Evolutionary conservation across 2,797 vertebrate genomes (phyloP), one percentile per base, ranked within the genome.

Genomic region (Etheostoma perlongum): DNA sequence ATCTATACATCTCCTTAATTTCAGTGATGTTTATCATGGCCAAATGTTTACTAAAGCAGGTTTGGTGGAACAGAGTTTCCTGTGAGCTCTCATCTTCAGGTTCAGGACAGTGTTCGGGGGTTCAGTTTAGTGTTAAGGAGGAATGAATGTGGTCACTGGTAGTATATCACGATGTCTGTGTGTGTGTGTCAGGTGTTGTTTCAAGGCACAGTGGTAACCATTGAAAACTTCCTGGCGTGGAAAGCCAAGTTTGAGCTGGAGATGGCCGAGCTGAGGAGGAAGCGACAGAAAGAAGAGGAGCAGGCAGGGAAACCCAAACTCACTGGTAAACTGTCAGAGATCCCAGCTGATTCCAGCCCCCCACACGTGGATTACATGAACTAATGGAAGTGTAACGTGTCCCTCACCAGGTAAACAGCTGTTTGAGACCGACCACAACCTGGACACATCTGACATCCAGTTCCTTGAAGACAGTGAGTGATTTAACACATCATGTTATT

Each of bases 391-490:
- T 64, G 27, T 40, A 0, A 48, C 76, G 1, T 64, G 36, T 74
- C 30, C 78, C 52, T 91, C 16, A 83, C 52, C 88, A 99, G 98
- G 98, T 79, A 99, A 99, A 92, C 96, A 99, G 81, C 94, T 99
- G 4, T 99, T 99, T 95, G 98, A 99, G 95, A 97, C 55, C 68
- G 98, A 99, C 94, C 97, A 97, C 92, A 99, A 99, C 90, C 96
- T 99, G 72, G 97, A 99, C 90, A 99, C 97, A 0, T 99, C 98
- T 44, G 98, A 99, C 81, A 99, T 99, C 72, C 97, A 99, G 92
- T 99, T 99, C 91, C 93, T 99, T 63, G 98, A 99, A 89, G 98
- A 99, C 53, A 96, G 98, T 64, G 13, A 33, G 19, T 76, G 27
- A 63, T 44, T 40, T 11, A 40, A 4, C 3, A 11, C 36, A 11